Percentiles rank a stretch among this genome's conserved stretches.
phyloP scores from a whole-genome alignment of 2,113 vertebrate species.

The Nettapus auritus region DNA sequence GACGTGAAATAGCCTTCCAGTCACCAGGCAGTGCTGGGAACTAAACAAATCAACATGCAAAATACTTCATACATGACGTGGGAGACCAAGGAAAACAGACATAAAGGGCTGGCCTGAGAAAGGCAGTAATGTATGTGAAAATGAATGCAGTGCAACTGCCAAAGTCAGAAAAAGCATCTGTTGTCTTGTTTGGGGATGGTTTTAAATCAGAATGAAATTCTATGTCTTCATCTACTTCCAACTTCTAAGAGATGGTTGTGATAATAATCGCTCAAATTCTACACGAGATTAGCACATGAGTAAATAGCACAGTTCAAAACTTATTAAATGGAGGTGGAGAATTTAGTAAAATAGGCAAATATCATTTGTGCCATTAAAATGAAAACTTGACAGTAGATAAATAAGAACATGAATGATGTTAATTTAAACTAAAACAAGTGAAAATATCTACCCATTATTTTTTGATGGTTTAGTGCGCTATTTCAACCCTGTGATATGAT shows the following conservation, averaged over 20 bases:
- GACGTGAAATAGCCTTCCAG: not conserved
- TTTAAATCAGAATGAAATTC: not conserved
- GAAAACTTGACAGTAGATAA: slow-evolving; percentile 36
- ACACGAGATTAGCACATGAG: not conserved
- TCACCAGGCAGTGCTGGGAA: not conserved
- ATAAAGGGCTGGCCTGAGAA: not conserved
- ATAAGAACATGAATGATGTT: not conserved
- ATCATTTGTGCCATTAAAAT: slow-evolving; percentile 9
- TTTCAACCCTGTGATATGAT: not conserved
- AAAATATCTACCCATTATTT: not conserved
- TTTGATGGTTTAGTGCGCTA: not conserved
- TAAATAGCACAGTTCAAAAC: not conserved
- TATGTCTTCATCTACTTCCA: not conserved
- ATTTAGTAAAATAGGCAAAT: slow-evolving; percentile 18
- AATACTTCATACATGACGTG: not conserved
- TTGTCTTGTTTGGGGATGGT: not conserved
- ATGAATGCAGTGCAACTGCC: not conserved
- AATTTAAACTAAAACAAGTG: slow-evolving; percentile 41
- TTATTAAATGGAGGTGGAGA: slow-evolving; percentile 4
- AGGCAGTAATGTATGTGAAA: not conserved
- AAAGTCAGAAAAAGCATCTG: not conserved
- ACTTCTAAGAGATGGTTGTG: not conserved
- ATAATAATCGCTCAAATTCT: not conserved
- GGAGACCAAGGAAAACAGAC: slow-evolving; percentile 9
- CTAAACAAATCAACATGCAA: slow-evolving; percentile 10